Percentiles rank a stretch among this genome's conserved stretches.
Conservation (phyloP, 2,888 invertebrate genomes). For the Lithophane leautieri region DNA sequence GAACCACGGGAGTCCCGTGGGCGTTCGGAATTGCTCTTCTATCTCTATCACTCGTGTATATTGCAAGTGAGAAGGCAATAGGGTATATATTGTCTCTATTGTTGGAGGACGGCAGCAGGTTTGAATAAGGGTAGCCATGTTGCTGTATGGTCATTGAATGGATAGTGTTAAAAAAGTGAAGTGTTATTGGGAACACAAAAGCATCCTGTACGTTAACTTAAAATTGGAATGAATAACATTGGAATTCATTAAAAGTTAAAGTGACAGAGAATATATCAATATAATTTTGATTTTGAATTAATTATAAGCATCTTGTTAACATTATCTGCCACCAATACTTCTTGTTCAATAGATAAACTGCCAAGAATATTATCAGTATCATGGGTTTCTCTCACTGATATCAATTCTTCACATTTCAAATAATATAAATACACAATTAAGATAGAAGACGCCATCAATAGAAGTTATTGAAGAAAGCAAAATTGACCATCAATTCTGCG, state of each 20-base stretch:
- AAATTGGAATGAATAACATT: neutral
- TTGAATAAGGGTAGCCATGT: constrained; percentile 64
- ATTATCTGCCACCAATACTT: too few relatives aligned
- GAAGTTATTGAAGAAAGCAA: too few relatives aligned
- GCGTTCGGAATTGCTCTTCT: constrained; percentile 72
- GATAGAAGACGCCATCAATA: neutral
- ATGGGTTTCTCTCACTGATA: too few relatives aligned
- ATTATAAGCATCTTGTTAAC: neutral
- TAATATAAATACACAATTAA: neutral
- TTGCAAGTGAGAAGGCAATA: constrained; percentile 67
- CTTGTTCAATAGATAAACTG: neutral
- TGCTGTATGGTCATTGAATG: constrained; percentile 30
- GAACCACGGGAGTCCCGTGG: constrained; percentile 81
- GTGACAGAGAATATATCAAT: too few relatives aligned
- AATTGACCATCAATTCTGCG: neutral
- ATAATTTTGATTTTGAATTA: neutral
- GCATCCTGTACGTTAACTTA: neutral
- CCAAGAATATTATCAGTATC: neutral
- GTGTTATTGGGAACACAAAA: constrained; percentile 12
- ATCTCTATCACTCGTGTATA: constrained; percentile 67
- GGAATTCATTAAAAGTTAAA: neutral
- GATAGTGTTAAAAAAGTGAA: constrained; percentile 34
- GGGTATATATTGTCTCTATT: constrained; percentile 65
- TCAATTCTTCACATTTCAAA: neutral
- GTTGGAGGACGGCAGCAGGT: constrained; percentile 71